phyloP scores from a whole-genome alignment of 2,113 vertebrate species.

The Peromyscus leucopus region DNA sequence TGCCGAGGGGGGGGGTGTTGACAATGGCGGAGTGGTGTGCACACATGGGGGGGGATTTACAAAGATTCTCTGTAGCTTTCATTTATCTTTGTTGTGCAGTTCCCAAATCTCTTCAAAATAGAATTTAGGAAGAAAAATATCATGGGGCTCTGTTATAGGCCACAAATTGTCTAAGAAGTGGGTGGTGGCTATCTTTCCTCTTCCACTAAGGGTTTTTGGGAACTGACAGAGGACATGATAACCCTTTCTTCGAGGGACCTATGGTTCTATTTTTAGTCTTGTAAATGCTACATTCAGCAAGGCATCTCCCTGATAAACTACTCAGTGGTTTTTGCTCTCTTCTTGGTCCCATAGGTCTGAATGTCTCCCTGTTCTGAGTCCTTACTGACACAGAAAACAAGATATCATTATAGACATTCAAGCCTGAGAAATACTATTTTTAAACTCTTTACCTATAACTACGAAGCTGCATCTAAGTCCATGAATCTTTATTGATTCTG shows the following conservation, averaged over 20 bases:
- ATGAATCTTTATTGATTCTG: background rate
- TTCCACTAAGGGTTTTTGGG: background rate
- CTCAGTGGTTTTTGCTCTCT: background rate
- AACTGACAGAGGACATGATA: background rate
- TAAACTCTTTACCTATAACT: conserved; percentile 6
- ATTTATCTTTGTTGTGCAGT: background rate
- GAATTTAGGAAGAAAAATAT: background rate
- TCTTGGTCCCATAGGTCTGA: background rate
- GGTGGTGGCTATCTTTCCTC: background rate
- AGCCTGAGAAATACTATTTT: background rate
- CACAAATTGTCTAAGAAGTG: background rate
- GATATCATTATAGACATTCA: background rate
- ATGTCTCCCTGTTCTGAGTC: background rate
- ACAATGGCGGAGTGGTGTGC: background rate
- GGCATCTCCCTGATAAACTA: background rate
- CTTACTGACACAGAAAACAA: background rate
- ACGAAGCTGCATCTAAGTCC: background rate
- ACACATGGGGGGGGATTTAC: background rate
- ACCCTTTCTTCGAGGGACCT: background rate
- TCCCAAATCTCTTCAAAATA: background rate
- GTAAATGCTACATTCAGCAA: background rate
- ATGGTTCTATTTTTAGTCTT: background rate
- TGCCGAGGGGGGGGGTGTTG: background rate
- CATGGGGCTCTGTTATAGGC: background rate
- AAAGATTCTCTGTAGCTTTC: background rate